Conservation (phyloP, 2,113 vertebrate species). For the Oenanthe melanoleuca region DNA sequence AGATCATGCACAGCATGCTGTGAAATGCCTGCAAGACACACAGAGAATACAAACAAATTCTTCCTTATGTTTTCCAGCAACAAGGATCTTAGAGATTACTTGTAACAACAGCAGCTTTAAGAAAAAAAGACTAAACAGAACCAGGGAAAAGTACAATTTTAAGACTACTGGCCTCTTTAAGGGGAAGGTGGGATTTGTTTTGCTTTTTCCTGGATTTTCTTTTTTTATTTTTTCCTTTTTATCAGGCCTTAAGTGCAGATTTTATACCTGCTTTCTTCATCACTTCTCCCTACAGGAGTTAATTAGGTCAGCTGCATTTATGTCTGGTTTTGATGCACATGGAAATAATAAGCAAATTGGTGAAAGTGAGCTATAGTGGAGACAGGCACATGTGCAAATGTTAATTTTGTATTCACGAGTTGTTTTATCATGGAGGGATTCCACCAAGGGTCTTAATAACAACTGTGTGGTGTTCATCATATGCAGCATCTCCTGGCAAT, state of each 20-base stretch:
- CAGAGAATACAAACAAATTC: constrained; percentile 31
- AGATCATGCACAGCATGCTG: not conserved
- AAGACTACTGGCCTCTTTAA: not conserved
- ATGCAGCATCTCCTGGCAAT: not conserved
- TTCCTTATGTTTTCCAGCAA: constrained; percentile 26
- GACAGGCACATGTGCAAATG: not conserved
- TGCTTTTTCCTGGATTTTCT: too few relatives aligned
- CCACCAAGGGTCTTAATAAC: not conserved
- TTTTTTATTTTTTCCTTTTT: not conserved
- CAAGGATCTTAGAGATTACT: not conserved
- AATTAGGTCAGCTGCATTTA: not conserved
- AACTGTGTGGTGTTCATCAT: not conserved
- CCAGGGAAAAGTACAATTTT: not conserved
- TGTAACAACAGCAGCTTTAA: not conserved
- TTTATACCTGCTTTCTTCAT: not conserved
- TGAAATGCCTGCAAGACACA: constrained; percentile 23
- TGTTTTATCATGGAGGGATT: not conserved
- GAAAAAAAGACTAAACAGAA: constrained; percentile 8
- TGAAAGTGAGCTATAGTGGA: not conserved
- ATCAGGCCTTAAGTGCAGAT: not conserved
- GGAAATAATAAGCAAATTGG: not conserved
- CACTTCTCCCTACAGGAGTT: not conserved
- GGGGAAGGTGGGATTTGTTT: not conserved
- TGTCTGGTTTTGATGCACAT: not conserved
- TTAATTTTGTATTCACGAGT: not conserved